Evolutionary conservation across 2,113 vertebrate species (phyloP).

Genomic region (Gallinago paraguaiae): DNA sequence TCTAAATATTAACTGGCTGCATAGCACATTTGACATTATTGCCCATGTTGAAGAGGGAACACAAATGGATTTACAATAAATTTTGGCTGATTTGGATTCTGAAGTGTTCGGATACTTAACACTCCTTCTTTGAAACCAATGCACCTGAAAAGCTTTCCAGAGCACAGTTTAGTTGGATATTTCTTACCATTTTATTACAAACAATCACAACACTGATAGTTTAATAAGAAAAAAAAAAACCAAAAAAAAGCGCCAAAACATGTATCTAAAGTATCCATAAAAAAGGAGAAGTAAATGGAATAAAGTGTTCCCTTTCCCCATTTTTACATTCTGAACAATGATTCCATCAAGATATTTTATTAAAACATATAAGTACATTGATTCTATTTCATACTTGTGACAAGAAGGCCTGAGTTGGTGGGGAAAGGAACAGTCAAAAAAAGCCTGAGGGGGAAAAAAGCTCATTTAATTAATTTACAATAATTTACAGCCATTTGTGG

Average conservation of each 20-base stretch:
- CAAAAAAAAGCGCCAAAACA: neutral
- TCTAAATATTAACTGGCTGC: constrained; percentile 93
- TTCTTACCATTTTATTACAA: constrained; percentile 68
- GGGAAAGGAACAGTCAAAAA: constrained; percentile 88
- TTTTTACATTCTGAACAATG: constrained; percentile 89
- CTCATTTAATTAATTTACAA: constrained; percentile 96
- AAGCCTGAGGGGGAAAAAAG: constrained; percentile 87
- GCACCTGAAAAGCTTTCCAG: constrained; percentile 71
- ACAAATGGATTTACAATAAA: constrained; percentile 79
- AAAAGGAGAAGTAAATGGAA: constrained; percentile 76
- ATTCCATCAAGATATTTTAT: constrained; percentile 79
- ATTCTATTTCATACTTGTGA: constrained; percentile 75
- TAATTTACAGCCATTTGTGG: constrained; percentile 90
- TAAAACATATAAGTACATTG: constrained; percentile 78
- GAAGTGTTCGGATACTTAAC: constrained; percentile 63
- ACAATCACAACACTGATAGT: constrained; percentile 71
- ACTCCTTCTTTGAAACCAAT: constrained; percentile 69
- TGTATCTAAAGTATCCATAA: constrained; percentile 72
- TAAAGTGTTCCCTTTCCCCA: constrained; percentile 80
- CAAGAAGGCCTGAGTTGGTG: constrained; percentile 93
- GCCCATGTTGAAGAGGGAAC: constrained; percentile 83
- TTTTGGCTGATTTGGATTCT: constrained; percentile 76
- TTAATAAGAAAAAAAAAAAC: constrained; percentile 45
- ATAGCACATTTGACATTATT: constrained; percentile 98
- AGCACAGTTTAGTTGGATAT: constrained; percentile 70